A percentile compares a stretch with the other conserved stretches of the same genome.
These are phyloP conservation scores for Anhinga anhinga DNA, from an alignment of 2,113 vertebrate genomes.

Conservation along the genomic window DNA sequence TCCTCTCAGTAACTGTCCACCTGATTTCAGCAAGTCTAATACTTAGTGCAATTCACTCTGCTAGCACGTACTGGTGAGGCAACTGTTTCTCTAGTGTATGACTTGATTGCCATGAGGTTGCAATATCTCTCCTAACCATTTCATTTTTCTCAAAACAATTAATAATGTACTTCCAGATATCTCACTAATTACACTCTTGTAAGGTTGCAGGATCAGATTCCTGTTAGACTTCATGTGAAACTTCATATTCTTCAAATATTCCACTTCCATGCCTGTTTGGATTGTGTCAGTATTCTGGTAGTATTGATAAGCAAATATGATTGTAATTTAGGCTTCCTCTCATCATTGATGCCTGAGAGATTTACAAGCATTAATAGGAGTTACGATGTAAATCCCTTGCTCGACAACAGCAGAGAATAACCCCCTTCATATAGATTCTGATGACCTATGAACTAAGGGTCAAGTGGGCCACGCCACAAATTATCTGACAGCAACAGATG, in stretches of 20 bases:
- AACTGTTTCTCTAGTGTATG: neutral
- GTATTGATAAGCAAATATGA: conserved; percentile 66
- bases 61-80: neutral
- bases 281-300: neutral
- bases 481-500: conserved; percentile 63
- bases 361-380: conserved; percentile 68
- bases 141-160: neutral
- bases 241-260: neutral
- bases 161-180: neutral
- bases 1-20: neutral
- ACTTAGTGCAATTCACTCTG: neutral
- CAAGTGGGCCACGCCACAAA: conserved; percentile 52
- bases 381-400: conserved; percentile 66
- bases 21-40: neutral
- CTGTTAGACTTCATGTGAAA: neutral
- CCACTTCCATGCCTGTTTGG: neutral
- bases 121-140: neutral
- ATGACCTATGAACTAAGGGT: conserved; percentile 71
- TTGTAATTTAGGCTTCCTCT: conserved; percentile 57
- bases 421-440: conserved; percentile 60
- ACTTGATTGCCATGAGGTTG: neutral
- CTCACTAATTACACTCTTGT: neutral
- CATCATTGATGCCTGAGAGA: conserved; percentile 58
- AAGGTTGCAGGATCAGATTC: neutral
- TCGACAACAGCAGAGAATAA: conserved; percentile 64